Evolutionary conservation across 2,888 invertebrate species (phyloP).

Genomic region (Eristalis arbustorum): DNA sequence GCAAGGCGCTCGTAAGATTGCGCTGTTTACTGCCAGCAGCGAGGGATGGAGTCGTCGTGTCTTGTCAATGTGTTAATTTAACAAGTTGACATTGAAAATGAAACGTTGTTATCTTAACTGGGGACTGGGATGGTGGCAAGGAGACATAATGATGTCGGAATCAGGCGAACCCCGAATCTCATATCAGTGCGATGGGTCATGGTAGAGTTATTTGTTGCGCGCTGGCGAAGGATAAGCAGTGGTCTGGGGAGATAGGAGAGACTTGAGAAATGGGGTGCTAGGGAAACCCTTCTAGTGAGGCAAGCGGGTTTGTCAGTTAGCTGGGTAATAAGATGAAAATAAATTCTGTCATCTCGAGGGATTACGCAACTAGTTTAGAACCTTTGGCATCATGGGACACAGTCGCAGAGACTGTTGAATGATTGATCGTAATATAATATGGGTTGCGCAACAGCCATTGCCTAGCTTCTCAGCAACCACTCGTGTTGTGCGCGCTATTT

Average conservation of each 20-base stretch:
- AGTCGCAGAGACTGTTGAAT: no score
- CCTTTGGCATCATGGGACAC: no score
- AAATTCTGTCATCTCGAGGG: no score
- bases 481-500: no score
- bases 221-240: not conserved
- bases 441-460: no score
- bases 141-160: not conserved
- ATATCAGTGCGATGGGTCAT: not conserved
- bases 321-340: no score
- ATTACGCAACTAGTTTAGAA: no score
- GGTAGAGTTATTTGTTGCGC: not conserved
- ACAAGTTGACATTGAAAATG: not conserved
- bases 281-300: no score
- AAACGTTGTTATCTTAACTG: not conserved
- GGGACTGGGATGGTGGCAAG: not conserved
- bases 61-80: not conserved
- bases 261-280: not conserved
- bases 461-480: no score
- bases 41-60: not conserved
- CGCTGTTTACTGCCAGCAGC: not conserved
- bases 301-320: no score
- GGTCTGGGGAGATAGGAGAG: not conserved
- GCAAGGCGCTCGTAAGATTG: not conserved
- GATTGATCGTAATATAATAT: no score
- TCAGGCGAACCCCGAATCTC: not conserved